Conservation (phyloP, 2,888 invertebrate genomes). For the Allolobophora icterica region DNA sequence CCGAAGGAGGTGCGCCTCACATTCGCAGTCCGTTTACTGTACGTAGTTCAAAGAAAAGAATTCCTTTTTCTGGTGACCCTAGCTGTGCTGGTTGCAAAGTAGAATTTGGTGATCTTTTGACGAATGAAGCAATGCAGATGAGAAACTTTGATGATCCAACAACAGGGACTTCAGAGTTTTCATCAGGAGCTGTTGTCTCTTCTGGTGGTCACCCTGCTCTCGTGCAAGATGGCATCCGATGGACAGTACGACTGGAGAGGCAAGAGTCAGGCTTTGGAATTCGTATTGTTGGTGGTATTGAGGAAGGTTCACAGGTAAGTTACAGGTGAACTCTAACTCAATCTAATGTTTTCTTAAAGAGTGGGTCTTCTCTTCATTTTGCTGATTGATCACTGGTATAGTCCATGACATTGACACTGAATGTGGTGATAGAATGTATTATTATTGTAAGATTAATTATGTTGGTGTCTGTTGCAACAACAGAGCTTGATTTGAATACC, state of each 20-base stretch:
- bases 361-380: too few species aligned
- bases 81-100: slow-evolving; percentile 15
- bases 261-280: slow-evolving; percentile 96
- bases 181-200: background rate
- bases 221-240: slow-evolving; percentile 61
- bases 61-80: background rate
- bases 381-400: too few species aligned
- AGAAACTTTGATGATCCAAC: background rate
- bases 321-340: background rate
- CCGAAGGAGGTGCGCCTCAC: background rate
- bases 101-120: background rate
- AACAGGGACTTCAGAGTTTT: background rate
- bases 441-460: too few species aligned
- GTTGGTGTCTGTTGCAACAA: too few species aligned
- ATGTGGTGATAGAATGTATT: too few species aligned
- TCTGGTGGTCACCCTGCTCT: background rate
- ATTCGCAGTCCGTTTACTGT: background rate
- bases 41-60: background rate
- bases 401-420: too few species aligned
- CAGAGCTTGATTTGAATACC: too few species aligned
- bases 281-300: slow-evolving; percentile 95
- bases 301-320: slow-evolving; percentile 86
- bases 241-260: slow-evolving; percentile 81
- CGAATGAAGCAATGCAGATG: background rate
- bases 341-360: background rate